Percentiles rank a stretch among this genome's conserved stretches.
Conservation (phyloP, 2,888 invertebrate genomes). For the Drosophila mimica region DNA sequence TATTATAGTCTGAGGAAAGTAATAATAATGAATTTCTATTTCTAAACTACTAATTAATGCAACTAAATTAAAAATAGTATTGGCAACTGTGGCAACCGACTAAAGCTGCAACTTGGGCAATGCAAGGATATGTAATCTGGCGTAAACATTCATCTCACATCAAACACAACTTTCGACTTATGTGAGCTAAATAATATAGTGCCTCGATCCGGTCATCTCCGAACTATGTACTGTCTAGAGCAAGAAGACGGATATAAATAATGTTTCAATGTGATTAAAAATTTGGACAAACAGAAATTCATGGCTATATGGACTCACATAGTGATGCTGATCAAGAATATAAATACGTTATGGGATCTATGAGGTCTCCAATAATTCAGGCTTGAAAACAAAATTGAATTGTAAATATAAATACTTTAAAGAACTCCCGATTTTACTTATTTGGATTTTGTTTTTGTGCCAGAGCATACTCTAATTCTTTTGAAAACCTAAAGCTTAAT, state of each 20-base stretch:
- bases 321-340: neutral
- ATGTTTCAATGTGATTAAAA: neutral
- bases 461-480: conserved; percentile 15
- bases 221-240: neutral
- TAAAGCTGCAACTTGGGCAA: neutral
- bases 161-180: neutral
- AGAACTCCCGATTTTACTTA: neutral
- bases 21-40: neutral
- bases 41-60: neutral
- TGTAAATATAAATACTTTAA: neutral
- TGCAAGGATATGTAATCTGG: neutral
- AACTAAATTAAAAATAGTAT: neutral
- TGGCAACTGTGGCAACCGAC: neutral
- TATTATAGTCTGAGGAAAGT: neutral
- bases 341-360: neutral
- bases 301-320: neutral
- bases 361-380: neutral
- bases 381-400: neutral
- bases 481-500: conserved; percentile 11
- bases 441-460: neutral
- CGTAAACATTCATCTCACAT: neutral
- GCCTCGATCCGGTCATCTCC: neutral
- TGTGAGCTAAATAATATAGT: neutral
- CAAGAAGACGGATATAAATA: too few species aligned
- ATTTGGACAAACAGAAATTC: neutral